Evolutionary conservation across 2,888 invertebrate genomes (phyloP).

Genomic region (Sinohyriopsis cumingii): DNA sequence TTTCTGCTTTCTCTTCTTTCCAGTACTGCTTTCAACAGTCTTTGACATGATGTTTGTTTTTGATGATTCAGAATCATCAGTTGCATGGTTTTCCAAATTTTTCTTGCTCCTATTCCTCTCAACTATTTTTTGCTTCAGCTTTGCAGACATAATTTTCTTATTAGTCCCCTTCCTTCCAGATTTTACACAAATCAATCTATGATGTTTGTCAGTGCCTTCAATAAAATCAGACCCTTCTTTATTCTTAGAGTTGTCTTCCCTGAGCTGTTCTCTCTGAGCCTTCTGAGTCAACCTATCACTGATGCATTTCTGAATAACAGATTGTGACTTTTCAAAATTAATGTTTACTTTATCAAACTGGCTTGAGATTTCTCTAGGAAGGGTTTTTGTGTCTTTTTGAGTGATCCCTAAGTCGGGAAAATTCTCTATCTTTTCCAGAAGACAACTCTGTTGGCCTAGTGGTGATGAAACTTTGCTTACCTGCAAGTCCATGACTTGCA

Average conservation of each 20-base stretch:
- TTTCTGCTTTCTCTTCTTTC: too few relatives aligned
- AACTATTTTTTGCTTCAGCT: not conserved
- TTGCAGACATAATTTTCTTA: not conserved
- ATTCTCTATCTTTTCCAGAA: conserved; percentile 3
- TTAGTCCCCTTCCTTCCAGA: not conserved
- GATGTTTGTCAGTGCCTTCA: not conserved
- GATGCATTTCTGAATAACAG: too few relatives aligned
- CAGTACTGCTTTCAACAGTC: too few relatives aligned
- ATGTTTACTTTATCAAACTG: too few relatives aligned
- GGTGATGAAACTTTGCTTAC: conserved; percentile 14
- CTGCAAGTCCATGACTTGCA: not conserved
- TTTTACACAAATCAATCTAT: not conserved
- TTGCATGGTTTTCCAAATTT: too few relatives aligned
- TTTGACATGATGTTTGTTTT: too few relatives aligned
- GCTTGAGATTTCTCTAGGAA: too few relatives aligned
- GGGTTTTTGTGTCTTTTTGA: not conserved
- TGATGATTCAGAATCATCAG: too few relatives aligned
- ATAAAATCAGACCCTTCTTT: not conserved
- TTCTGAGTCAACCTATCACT: too few relatives aligned
- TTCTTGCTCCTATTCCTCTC: too few relatives aligned
- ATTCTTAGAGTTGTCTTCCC: not conserved
- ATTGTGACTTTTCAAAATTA: too few relatives aligned
- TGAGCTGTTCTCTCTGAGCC: not conserved
- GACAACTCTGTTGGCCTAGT: conserved; percentile 5
- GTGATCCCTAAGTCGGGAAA: conserved; percentile 8